Evolutionary conservation across 2,888 invertebrate species (phyloP), one percentile per base, ranked within the genome.

Genomic region (Phortica magna): DNA sequence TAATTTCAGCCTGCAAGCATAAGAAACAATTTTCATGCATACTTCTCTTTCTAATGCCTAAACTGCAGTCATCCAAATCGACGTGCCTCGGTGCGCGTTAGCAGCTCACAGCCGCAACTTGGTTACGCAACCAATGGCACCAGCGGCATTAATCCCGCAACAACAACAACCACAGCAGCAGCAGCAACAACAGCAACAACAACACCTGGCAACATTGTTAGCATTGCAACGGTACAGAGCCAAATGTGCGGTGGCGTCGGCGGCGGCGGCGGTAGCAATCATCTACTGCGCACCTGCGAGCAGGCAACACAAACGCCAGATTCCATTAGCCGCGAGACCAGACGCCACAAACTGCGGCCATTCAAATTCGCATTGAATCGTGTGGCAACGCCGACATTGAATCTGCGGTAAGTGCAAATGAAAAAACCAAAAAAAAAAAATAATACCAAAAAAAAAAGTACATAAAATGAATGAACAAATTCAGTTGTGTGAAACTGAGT

Each of bases 271-370:
- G 68, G 73, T 31, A 73, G 78, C 79, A 84, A 78, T 81, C 83
- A 84, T 59, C 79, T 83, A 77, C 82, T 82, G 78, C 93, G 87
- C 78, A 92, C 48, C 90, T 93, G 89, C 87, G 79, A 93, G 93
- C 79, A 93, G 94, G 94, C 94, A 65, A 96, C 96, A 9, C 95
- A 95, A 92, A 96, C 95, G 2, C 95, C 95, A 1, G 94, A 94
- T 72, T 95, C 94, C 91, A 95, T 96, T 81, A 94, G 94, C 0
- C 94, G 94, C 12, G 95, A 96, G 89, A 95, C 95, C 7, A 91
- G 94, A 79, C 93, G 94, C 88, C 92, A 93, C 84, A 93, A 93
- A 87, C 90, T 94, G 83, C 93, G 93, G 80, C 93, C 94, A 73
- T 92, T 95, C 80, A 94, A 94, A 88, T 92, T 94, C 81, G 94